These are phyloP conservation scores for Cirrhinus mrigala DNA, from an alignment of 2,797 vertebrate genomes.

Conservation along the genomic window DNA sequence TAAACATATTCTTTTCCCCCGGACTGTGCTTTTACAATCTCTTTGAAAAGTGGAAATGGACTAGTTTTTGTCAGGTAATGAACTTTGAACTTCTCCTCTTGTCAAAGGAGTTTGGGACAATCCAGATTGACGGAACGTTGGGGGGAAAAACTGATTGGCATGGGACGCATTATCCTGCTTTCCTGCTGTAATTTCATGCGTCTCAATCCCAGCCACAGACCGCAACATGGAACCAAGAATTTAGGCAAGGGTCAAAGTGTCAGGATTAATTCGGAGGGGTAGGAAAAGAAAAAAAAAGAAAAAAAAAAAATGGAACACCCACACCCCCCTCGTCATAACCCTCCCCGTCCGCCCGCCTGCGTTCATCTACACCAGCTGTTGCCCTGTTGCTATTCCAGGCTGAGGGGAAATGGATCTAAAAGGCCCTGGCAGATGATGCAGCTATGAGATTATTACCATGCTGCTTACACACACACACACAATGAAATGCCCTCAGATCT, in stretches of 20 bases:
- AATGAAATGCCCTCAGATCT: conserved; percentile 35
- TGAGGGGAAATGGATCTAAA: conserved; percentile 82
- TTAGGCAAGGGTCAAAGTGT: conserved; percentile 78
- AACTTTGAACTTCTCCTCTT: conserved; percentile 71
- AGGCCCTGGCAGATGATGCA: conserved; percentile 72
- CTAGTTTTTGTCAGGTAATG: conserved; percentile 41
- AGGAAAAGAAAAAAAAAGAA: conserved; percentile 51
- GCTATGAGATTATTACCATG: conserved; percentile 58
- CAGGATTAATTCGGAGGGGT: conserved; percentile 73
- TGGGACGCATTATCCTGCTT: conserved; percentile 70
- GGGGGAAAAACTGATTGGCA: conserved; percentile 55
- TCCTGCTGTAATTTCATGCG: conserved; percentile 75
- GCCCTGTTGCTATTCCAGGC: conserved; percentile 79
- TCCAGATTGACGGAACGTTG: conserved; percentile 62
- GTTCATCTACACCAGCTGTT: conserved; percentile 82
- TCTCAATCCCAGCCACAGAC: conserved; percentile 72
- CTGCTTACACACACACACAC: conserved; percentile 43
- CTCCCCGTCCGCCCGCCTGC: conserved; percentile 56
- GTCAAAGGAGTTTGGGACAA: conserved; percentile 67
- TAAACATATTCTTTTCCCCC: not conserved
- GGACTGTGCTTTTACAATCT: conserved; percentile 8
- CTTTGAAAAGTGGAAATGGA: not conserved
- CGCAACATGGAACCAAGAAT: conserved; percentile 67
- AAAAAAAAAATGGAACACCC: conserved; percentile 38
- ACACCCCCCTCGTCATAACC: conserved; percentile 39